These are phyloP conservation scores for Pterostichus madidus DNA, from an alignment of 2,888 invertebrate genomes.

Conservation along the genomic window DNA sequence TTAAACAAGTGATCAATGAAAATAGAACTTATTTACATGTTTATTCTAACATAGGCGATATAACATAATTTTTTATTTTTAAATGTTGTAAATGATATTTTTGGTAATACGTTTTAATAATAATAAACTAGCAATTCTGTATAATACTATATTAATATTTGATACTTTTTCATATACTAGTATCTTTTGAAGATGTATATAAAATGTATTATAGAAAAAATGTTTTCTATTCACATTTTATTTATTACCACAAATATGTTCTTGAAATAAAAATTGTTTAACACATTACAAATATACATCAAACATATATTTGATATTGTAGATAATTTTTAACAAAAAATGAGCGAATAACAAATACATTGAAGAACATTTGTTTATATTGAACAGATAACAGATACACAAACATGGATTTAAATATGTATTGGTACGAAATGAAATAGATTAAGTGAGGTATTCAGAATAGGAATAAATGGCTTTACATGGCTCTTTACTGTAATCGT, in stretches of 20 bases:
- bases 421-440: constrained; percentile 20
- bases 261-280: constrained; percentile 9
- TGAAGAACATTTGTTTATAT: constrained; percentile 34
- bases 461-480: constrained; percentile 44
- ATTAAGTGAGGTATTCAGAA: constrained; percentile 50
- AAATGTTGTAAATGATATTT: constrained; percentile 45
- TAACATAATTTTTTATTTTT: constrained; percentile 4
- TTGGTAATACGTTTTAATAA: constrained; percentile 44
- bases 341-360: constrained; percentile 47
- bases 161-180: constrained; percentile 38
- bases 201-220: constrained; percentile 51
- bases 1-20: constrained; percentile 22
- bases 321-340: not conserved
- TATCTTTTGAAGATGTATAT: constrained; percentile 42
- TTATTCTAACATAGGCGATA: not conserved
- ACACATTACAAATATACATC: not conserved
- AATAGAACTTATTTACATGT: constrained; percentile 40
- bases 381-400: constrained; percentile 17
- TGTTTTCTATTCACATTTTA: constrained; percentile 28
- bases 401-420: not conserved
- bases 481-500: not conserved
- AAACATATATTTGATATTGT: not conserved
- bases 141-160: constrained; percentile 36
- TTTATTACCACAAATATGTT: constrained; percentile 30
- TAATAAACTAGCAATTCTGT: constrained; percentile 27